phyloP scores from a whole-genome alignment of 2,113 vertebrate genomes.

The Scolopax mira region DNA sequence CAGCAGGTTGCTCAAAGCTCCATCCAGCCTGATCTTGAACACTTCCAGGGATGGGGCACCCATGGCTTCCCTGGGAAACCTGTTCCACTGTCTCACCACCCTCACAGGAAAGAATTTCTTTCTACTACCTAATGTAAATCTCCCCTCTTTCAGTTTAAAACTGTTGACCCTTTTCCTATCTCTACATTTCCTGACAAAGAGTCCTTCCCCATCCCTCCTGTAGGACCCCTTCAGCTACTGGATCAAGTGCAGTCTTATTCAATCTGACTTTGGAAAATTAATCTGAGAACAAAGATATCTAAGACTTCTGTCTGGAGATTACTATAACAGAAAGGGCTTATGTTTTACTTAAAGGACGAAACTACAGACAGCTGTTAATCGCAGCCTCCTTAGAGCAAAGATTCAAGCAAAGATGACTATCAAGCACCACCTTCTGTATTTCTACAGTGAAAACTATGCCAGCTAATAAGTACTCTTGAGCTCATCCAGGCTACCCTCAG shows the following conservation, averaged over 20 bases:
- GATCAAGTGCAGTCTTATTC: background rate
- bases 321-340: background rate
- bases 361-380: background rate
- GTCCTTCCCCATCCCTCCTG: no score
- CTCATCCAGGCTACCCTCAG: background rate
- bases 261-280: background rate
- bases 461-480: background rate
- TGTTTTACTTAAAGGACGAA: background rate
- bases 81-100: no score
- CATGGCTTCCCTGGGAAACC: no score
- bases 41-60: no score
- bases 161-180: no score
- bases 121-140: no score
- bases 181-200: no score
- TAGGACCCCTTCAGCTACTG: no score
- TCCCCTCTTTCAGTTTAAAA: no score
- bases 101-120: no score
- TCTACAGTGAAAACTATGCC: rapidly evolving
- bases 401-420: background rate
- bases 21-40: no score
- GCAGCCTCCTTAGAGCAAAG: background rate
- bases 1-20: no score
- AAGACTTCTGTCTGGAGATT: background rate
- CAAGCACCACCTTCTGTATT: background rate
- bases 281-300: background rate